phyloP scores from a whole-genome alignment of 2,888 invertebrate species.

The Sycophila texana region DNA sequence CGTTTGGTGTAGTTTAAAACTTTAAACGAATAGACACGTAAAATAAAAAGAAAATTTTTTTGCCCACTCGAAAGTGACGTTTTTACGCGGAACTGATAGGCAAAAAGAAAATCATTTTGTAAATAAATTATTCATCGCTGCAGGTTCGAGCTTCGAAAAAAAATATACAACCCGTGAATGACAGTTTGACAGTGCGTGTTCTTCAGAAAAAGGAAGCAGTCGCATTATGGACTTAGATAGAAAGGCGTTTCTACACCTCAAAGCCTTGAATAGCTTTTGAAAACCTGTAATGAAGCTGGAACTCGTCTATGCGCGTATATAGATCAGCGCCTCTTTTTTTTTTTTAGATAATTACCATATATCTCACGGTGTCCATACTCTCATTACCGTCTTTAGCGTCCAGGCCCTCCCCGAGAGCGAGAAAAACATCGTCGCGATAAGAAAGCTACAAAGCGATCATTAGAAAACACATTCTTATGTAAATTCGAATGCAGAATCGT shows the following conservation, averaged over 20 bases:
- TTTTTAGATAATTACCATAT: slow-evolving; percentile 26
- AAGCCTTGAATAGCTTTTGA: slow-evolving; percentile 27
- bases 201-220: slow-evolving; percentile 20
- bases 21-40: too few relatives aligned
- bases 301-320: neutral
- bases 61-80: too few relatives aligned
- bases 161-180: slow-evolving; percentile 11
- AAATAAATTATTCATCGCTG: slow-evolving; percentile 9
- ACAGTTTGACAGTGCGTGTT: slow-evolving; percentile 20
- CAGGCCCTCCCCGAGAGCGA: too few relatives aligned
- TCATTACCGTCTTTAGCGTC: neutral
- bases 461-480: too few relatives aligned
- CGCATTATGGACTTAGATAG: neutral
- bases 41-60: too few relatives aligned
- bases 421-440: too few relatives aligned
- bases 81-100: too few relatives aligned
- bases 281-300: slow-evolving; percentile 33
- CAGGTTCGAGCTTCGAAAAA: neutral
- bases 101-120: neutral
- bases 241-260: slow-evolving; percentile 30
- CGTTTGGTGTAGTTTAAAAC: too few relatives aligned
- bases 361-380: slow-evolving; percentile 1
- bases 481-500: too few relatives aligned
- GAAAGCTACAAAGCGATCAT: too few relatives aligned
- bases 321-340: slow-evolving; percentile 28